Evolutionary conservation across 2,797 vertebrate species (phyloP).

Genomic region (Geotrypetes seraphini): DNA sequence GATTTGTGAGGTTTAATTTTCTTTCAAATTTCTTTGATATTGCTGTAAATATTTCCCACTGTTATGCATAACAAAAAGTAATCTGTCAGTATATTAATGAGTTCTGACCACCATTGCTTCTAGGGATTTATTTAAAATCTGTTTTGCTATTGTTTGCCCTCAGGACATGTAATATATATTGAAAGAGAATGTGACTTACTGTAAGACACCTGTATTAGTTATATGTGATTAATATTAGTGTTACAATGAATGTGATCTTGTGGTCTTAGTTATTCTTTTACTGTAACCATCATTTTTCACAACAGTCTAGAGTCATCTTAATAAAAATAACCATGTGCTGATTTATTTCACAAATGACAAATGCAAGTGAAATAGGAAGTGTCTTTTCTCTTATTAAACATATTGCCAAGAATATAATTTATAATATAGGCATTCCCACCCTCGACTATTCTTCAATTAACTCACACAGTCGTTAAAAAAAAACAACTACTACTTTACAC

Average conservation of each 20-base stretch:
- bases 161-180: conserved; percentile 63
- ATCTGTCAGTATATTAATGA: conserved; percentile 57
- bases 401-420: no score
- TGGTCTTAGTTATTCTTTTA: conserved; percentile 60
- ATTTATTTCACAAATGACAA: conserved; percentile 53
- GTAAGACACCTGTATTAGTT: conserved; percentile 70
- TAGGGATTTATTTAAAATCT: conserved; percentile 58
- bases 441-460: no score
- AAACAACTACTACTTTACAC: no score
- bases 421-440: no score
- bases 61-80: conserved; percentile 54
- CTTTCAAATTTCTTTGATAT: conserved; percentile 50
- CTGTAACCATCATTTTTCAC: conserved; percentile 66
- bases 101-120: conserved; percentile 53
- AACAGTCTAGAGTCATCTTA: conserved; percentile 47
- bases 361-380: conserved; percentile 43
- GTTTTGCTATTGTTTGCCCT: conserved; percentile 49
- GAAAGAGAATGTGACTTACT: conserved; percentile 55
- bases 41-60: conserved; percentile 60
- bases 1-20: conserved; percentile 60
- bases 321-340: conserved; percentile 49
- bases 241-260: conserved; percentile 54
- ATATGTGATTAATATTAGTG: conserved; percentile 66
- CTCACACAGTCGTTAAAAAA: no score
- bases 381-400: conserved; percentile 44